These are phyloP conservation scores for Florisuga fusca DNA, from an alignment of 2,797 vertebrate genomes.

Conservation along the genomic window DNA sequence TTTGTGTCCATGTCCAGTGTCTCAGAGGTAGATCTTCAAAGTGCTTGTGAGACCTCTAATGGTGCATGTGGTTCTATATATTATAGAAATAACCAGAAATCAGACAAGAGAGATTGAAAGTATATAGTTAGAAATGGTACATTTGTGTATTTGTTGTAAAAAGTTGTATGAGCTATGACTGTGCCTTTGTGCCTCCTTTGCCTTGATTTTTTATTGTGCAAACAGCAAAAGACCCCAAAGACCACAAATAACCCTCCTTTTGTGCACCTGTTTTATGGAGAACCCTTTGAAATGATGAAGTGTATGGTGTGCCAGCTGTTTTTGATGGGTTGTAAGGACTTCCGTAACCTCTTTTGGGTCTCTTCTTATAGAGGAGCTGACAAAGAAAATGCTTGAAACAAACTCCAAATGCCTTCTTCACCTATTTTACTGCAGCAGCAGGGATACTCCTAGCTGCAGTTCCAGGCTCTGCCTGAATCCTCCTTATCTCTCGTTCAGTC, in stretches of 20 bases:
- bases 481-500: background rate
- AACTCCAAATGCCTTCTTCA: background rate
- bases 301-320: background rate
- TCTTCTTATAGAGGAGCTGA: background rate
- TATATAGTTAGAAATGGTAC: background rate
- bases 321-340: background rate
- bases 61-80: background rate
- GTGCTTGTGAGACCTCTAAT: background rate
- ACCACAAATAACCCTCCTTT: slow-evolving; percentile 24
- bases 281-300: slow-evolving; percentile 4
- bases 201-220: slow-evolving; percentile 9
- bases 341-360: background rate
- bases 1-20: background rate
- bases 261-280: slow-evolving; percentile 42
- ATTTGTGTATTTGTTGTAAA: slow-evolving; percentile 50
- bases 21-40: background rate
- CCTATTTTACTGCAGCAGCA: background rate
- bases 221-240: slow-evolving; percentile 24
- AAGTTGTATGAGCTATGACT: slow-evolving; percentile 34
- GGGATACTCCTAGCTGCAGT: background rate
- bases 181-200: slow-evolving; percentile 42
- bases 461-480: background rate
- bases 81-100: slow-evolving; percentile 20
- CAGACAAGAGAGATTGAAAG: slow-evolving; percentile 1
- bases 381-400: background rate